These are phyloP conservation scores for Micrasema longulum DNA, from an alignment of 1,140 invertebrate genomes.

Conservation along the genomic window DNA sequence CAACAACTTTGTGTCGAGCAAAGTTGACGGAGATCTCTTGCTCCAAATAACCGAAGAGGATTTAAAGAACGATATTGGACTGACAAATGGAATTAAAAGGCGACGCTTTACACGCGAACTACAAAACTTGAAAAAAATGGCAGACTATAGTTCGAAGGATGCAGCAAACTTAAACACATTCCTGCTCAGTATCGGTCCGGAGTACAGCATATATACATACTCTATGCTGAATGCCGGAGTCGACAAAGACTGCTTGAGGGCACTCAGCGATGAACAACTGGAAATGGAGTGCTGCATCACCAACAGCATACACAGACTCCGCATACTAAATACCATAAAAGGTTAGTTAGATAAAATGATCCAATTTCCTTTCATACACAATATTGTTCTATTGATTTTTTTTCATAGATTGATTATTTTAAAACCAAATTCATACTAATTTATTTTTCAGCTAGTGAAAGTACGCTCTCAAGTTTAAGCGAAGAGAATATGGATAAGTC, in stretches of 20 bases:
- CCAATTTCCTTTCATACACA: too few relatives aligned
- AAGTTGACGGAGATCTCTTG: conserved; percentile 97
- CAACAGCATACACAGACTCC: conserved; percentile 94
- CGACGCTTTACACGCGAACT: conserved; percentile 94
- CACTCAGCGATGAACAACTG: conserved; percentile 92
- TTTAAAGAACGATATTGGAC: conserved; percentile 91
- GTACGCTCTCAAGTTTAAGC: conserved; percentile 71
- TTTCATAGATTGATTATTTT: not conserved
- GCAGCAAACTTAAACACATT: conserved; percentile 92
- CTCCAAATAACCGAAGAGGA: conserved; percentile 94
- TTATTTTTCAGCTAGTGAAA: conserved; percentile 68
- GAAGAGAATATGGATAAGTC: conserved; percentile 87
- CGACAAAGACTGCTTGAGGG: conserved; percentile 85
- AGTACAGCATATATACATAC: conserved; percentile 97
- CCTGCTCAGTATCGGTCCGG: conserved; percentile 86
- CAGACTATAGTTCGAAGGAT: conserved; percentile 96
- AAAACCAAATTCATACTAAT: not conserved
- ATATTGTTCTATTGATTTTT: not conserved
- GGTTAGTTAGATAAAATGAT: conserved; percentile 63
- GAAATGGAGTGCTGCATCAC: conserved; percentile 88
- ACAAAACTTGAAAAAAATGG: conserved; percentile 94
- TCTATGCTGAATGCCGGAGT: conserved; percentile 95
- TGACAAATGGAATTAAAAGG: conserved; percentile 92
- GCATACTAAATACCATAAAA: conserved; percentile 90
- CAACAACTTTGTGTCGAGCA: conserved; percentile 86